Percentiles rank a stretch among this genome's conserved stretches.
These are phyloP conservation scores for Sorex araneus DNA, from an alignment of 2,113 vertebrate genomes.

Conservation along the genomic window DNA sequence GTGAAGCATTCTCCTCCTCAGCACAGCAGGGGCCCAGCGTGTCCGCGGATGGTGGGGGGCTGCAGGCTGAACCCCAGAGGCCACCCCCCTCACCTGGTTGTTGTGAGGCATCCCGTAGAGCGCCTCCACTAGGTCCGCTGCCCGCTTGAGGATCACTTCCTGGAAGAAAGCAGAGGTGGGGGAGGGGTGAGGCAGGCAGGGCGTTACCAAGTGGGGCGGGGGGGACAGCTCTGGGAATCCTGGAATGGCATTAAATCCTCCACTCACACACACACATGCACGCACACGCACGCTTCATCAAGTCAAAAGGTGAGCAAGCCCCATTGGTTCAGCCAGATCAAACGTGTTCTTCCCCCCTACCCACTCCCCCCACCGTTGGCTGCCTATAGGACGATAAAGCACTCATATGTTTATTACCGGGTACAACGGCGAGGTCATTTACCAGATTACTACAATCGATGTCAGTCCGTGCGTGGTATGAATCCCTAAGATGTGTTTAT, in stretches of 20 bases:
- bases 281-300: constrained; percentile 73
- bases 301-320: constrained; percentile 90
- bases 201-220: constrained; percentile 66
- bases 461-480: constrained; percentile 87
- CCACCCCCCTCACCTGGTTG: constrained; percentile 93
- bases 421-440: constrained; percentile 89
- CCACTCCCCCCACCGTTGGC: constrained; percentile 66
- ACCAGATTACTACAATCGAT: constrained; percentile 89
- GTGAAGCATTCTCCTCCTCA: too few relatives aligned
- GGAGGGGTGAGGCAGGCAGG: constrained; percentile 75
- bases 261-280: constrained; percentile 86
- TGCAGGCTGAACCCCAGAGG: background rate
- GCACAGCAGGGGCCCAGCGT: too few relatives aligned
- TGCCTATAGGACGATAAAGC: constrained; percentile 85
- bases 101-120: constrained; percentile 98
- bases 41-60: too few relatives aligned
- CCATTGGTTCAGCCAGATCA: constrained; percentile 87
- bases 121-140: constrained; percentile 96
- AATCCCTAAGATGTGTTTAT: constrained; percentile 90
- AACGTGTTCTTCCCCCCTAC: constrained; percentile 83
- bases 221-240: constrained; percentile 72
- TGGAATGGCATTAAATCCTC: constrained; percentile 85
- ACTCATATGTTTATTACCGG: constrained; percentile 88
- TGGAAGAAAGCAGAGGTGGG: constrained; percentile 87
- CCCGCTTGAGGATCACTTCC: constrained; percentile 98